Percentiles rank a stretch among this genome's conserved stretches.
These are phyloP conservation scores for Sander vitreus DNA, from an alignment of 2,113 vertebrate genomes.

Conservation along the genomic window DNA sequence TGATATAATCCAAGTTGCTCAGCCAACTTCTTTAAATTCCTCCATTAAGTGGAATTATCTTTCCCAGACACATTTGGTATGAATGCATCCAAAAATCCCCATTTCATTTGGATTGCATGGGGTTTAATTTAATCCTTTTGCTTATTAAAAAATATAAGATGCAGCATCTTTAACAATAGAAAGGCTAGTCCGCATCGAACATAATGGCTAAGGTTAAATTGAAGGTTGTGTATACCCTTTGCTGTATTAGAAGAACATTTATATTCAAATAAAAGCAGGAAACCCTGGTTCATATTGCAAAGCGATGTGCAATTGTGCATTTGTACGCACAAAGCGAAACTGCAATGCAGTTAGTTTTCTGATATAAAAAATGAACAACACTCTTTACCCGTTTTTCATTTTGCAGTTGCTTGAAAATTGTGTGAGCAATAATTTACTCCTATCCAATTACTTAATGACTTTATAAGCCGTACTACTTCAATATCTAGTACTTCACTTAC, in stretches of 20 bases:
- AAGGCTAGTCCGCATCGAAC: conserved; percentile 77
- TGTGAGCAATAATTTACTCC: conserved; percentile 11
- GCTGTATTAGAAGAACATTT: conserved; percentile 78
- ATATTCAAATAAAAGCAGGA: conserved; percentile 80
- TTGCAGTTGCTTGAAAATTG: conserved; percentile 21
- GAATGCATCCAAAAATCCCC: conserved; percentile 83
- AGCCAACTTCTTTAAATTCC: conserved; percentile 83
- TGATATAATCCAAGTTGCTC: conserved; percentile 78
- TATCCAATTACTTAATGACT: conserved; percentile 4
- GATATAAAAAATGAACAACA: conserved; percentile 34
- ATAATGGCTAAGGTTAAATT: conserved; percentile 87
- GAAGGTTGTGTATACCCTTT: conserved; percentile 82
- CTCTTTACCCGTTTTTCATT: conserved; percentile 21
- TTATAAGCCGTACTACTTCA: not conserved
- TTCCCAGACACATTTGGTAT: conserved; percentile 85
- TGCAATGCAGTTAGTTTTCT: conserved; percentile 45
- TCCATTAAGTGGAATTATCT: conserved; percentile 87
- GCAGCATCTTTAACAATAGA: conserved; percentile 84
- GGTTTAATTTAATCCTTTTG: conserved; percentile 86
- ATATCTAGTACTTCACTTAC: not conserved
- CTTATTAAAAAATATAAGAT: conserved; percentile 83
- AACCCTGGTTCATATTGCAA: conserved; percentile 50
- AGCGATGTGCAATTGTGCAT: conserved; percentile 56
- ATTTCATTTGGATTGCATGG: conserved; percentile 84
- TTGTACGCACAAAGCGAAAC: conserved; percentile 46